Conservation (phyloP, 2,888 invertebrate genomes). For the Rhagophthalmus giganteus region DNA sequence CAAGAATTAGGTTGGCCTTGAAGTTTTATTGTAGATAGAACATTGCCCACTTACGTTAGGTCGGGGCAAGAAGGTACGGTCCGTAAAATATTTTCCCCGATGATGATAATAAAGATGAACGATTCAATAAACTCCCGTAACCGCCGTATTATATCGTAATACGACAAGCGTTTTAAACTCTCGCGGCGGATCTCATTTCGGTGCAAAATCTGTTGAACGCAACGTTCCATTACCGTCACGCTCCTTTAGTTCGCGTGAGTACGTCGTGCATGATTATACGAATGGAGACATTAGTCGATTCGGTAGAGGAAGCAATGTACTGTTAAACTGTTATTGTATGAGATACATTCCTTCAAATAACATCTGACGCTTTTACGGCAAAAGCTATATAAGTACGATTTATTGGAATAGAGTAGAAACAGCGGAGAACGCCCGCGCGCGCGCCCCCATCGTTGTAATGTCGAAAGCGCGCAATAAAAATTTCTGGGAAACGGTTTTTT, state of each 20-base stretch:
- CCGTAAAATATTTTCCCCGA: not conserved
- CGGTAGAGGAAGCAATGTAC: constrained; percentile 36
- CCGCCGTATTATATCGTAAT: not conserved
- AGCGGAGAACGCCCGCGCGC: too few relatives aligned
- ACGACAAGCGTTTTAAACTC: constrained; percentile 3
- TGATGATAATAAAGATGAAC: not conserved
- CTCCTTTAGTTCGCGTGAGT: constrained; percentile 21
- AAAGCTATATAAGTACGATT: not conserved
- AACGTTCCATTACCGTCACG: constrained; percentile 21
- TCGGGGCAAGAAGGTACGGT: too few relatives aligned
- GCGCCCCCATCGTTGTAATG: too few relatives aligned
- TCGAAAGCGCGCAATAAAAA: too few relatives aligned
- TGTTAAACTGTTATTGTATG: constrained; percentile 40
- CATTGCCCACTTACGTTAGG: too few relatives aligned
- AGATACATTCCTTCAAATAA: constrained; percentile 34
- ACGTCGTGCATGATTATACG: constrained; percentile 33
- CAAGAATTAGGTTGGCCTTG: too few relatives aligned
- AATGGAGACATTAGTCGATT: constrained; percentile 33
- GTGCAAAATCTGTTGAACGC: constrained; percentile 24
- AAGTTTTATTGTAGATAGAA: too few relatives aligned
- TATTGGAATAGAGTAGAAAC: not conserved
- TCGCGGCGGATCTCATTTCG: constrained; percentile 7
- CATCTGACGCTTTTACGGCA: constrained; percentile 15
- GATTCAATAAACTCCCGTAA: not conserved
- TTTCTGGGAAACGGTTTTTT: too few relatives aligned